These are phyloP conservation scores for Myiagra hebetior DNA, from an alignment of 2,113 vertebrate species.

Conservation along the genomic window DNA sequence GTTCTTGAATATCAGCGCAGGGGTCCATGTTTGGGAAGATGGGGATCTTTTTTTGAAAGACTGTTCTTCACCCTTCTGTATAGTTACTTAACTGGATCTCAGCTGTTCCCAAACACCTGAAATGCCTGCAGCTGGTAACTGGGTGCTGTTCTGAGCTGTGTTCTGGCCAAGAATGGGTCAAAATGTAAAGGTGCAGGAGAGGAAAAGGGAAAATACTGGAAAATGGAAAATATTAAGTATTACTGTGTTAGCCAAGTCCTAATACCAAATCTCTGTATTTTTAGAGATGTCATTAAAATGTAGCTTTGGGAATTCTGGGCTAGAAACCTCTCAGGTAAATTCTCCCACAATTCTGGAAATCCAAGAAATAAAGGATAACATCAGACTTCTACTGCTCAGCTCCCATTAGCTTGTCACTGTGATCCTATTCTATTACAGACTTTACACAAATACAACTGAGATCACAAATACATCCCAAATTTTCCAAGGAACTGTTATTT, in stretches of 20 bases:
- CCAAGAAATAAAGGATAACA: not conserved
- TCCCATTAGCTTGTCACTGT: not conserved
- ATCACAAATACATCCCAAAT: not conserved
- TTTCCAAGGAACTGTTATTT: not conserved
- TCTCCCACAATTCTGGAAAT: not conserved
- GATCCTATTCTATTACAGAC: not conserved
- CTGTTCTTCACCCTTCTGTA: not conserved
- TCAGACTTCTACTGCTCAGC: not conserved
- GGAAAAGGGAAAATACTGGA: not conserved
- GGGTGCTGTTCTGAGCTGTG: not conserved
- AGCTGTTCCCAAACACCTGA: not conserved
- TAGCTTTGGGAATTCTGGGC: not conserved
- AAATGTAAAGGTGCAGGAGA: not conserved
- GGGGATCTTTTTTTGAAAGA: not conserved
- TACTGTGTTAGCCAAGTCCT: not conserved
- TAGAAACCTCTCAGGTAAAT: not conserved
- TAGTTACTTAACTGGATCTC: not conserved
- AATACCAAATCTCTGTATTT: not conserved
- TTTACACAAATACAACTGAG: not conserved
- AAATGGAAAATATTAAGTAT: not conserved
- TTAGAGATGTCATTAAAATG: not conserved
- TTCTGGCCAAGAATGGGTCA: not conserved
- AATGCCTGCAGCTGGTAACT: not conserved
- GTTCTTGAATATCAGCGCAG: not conserved
- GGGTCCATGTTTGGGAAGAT: fast-evolving